phyloP scores from a whole-genome alignment of 2,888 invertebrate genomes.

The Baronia brevicornis region DNA sequence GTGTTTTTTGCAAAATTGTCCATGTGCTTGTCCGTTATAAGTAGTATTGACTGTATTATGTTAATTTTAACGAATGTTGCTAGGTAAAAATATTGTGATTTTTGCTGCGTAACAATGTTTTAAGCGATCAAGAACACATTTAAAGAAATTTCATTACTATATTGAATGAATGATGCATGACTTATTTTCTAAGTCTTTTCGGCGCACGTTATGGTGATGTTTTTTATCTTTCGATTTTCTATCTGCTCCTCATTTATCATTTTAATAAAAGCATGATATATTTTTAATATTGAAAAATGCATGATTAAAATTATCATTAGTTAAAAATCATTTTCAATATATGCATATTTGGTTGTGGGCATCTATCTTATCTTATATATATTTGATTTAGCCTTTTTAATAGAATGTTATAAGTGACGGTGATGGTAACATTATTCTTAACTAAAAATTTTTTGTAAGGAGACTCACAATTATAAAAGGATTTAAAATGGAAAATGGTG shows the following conservation, averaged over 20 bases:
- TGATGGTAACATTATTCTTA: too few species aligned
- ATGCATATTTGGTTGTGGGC: too few species aligned
- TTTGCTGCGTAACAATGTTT: conserved; percentile 45
- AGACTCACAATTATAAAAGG: too few species aligned
- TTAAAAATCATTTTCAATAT: too few species aligned
- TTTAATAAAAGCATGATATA: too few species aligned
- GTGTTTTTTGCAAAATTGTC: conserved; percentile 23
- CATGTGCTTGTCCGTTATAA: conserved; percentile 16
- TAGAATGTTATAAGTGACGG: too few species aligned
- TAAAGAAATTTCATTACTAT: conserved; percentile 17
- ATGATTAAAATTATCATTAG: too few species aligned
- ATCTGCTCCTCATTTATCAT: conserved; percentile 1
- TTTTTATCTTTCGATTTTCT: conserved; percentile 13
- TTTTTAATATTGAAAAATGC: too few species aligned
- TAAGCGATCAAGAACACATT: conserved; percentile 56
- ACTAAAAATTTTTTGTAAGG: too few species aligned
- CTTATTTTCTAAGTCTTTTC: conserved; percentile 15
- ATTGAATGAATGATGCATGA: conserved; percentile 31
- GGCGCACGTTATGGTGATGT: conserved; percentile 20
- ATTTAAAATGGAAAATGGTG: too few species aligned
- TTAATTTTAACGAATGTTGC: conserved; percentile 9
- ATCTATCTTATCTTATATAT: too few species aligned
- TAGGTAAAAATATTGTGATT: conserved; percentile 12
- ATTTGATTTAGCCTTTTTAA: too few species aligned
- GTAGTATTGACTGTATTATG: conserved; percentile 12